Conservation (phyloP, 2,888 invertebrate genomes). For the Catocala sponsa region DNA sequence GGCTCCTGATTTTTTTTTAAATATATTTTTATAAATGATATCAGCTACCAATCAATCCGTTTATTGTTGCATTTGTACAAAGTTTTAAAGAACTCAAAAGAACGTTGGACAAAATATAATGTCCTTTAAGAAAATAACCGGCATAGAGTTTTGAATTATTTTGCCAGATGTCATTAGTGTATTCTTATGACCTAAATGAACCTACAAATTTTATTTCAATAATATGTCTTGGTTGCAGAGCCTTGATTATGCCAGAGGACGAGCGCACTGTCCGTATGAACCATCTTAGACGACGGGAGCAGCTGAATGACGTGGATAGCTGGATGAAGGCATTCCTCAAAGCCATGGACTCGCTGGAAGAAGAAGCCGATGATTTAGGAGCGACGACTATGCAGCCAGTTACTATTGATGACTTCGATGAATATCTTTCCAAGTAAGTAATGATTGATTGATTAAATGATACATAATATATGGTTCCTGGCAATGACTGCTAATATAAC, state of each 20-base stretch:
- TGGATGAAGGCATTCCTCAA: constrained; percentile 97
- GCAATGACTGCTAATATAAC: too few species aligned
- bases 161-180: too few species aligned
- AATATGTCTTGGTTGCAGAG: constrained; percentile 79
- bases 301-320: constrained; percentile 94
- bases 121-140: too few species aligned
- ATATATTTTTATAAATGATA: too few species aligned
- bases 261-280: constrained; percentile 96
- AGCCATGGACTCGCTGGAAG: constrained; percentile 95
- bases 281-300: constrained; percentile 93
- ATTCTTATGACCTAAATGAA: too few species aligned
- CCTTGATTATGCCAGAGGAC: constrained; percentile 96
- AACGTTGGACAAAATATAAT: too few species aligned
- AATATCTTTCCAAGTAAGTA: constrained; percentile 94
- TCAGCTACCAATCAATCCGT: too few species aligned
- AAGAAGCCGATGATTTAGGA: constrained; percentile 93
- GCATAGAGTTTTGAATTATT: too few species aligned
- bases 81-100: too few species aligned
- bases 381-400: constrained; percentile 96
- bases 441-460: not conserved
- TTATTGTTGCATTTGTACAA: too few species aligned
- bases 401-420: constrained; percentile 96
- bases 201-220: too few species aligned
- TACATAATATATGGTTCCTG: not conserved
- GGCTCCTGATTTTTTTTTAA: too few species aligned